Evolutionary conservation across 2,113 vertebrate species (phyloP).

Genomic region (Dermatemys mawii): DNA sequence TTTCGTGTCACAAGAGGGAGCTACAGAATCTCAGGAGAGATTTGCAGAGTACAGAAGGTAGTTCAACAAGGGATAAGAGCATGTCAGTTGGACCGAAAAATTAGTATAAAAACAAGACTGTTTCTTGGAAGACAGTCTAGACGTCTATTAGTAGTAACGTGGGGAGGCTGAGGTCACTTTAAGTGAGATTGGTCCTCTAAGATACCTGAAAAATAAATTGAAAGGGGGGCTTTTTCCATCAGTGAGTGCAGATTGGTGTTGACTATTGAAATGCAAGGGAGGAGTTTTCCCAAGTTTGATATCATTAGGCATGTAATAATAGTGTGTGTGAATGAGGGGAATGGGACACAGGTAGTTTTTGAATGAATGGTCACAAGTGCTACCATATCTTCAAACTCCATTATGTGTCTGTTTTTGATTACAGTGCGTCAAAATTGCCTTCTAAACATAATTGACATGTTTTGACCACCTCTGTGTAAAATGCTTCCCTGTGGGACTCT

Average conservation of each 20-base stretch:
- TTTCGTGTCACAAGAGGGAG: constrained; percentile 56
- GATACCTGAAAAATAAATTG: neutral
- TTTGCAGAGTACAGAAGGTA: neutral
- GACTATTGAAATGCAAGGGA: neutral
- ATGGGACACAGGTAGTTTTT: neutral
- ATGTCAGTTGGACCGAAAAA: neutral
- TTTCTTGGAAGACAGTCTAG: neutral
- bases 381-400: neutral
- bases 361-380: neutral
- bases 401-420: neutral
- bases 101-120: accelerated
- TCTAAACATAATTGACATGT: neutral
- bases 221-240: neutral
- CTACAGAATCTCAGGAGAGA: constrained; percentile 8
- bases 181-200: neutral
- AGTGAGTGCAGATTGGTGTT: neutral
- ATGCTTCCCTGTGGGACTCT: neutral
- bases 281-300: neutral
- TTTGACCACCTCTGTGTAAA: neutral
- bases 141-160: neutral
- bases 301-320: neutral
- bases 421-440: neutral
- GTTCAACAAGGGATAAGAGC: neutral
- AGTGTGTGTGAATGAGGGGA: too few species aligned
- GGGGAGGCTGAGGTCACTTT: neutral